Evolutionary conservation across 2,113 vertebrate genomes (phyloP).

Genomic region (Platichthys flesus): DNA sequence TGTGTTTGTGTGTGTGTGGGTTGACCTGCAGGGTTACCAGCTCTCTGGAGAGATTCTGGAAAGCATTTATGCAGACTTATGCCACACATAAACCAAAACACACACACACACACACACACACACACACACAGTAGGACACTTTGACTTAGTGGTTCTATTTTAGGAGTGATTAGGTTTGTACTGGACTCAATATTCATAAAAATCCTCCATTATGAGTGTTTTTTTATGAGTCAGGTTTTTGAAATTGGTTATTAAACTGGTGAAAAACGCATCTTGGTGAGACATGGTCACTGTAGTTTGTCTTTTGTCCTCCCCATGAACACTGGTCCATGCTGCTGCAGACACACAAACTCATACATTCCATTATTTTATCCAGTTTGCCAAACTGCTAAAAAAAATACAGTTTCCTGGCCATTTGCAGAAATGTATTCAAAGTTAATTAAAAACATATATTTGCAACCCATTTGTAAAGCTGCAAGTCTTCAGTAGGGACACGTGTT

Average conservation of each 20-base stretch:
- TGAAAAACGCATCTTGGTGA: background rate
- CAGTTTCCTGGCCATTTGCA: background rate
- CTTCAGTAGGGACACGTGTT: background rate
- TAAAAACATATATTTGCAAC: background rate
- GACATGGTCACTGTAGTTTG: background rate
- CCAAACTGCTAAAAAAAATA: background rate
- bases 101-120: constrained; percentile 8
- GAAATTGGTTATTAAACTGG: background rate
- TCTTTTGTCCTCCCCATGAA: background rate
- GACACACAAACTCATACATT: too few relatives aligned
- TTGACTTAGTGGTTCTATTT: background rate
- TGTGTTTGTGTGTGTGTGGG: background rate
- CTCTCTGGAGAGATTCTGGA: constrained; percentile 32
- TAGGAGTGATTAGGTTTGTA: background rate
- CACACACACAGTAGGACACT: background rate
- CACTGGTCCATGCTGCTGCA: background rate
- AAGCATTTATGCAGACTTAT: constrained; percentile 25
- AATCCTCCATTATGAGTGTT: background rate
- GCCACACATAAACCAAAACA: background rate
- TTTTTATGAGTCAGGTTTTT: background rate
- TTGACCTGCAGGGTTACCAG: constrained; percentile 46
- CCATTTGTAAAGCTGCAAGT: background rate
- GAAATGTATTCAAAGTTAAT: background rate
- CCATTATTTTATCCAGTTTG: background rate
- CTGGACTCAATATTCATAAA: background rate